Percentiles rank a stretch among this genome's conserved stretches.
These are phyloP conservation scores for Sycophila texana DNA, from an alignment of 2,888 invertebrate genomes.

Conservation along the genomic window DNA sequence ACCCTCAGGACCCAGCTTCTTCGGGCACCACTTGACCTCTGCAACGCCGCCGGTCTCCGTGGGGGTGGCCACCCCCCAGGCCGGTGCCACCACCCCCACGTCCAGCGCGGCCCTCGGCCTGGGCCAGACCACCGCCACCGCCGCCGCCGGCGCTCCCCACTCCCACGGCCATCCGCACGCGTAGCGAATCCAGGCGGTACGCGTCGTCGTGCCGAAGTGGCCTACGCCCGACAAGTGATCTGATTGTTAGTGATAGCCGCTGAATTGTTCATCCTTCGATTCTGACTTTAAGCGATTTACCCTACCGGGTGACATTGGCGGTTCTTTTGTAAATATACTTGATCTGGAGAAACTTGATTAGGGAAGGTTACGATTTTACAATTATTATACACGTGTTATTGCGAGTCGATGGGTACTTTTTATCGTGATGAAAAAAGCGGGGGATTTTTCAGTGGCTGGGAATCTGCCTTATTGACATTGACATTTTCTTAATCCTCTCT, in stretches of 20 bases:
- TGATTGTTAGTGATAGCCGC: constrained; percentile 16
- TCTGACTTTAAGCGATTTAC: not conserved
- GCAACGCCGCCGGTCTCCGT: constrained; percentile 64
- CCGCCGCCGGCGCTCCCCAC: constrained; percentile 57
- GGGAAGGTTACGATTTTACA: no score
- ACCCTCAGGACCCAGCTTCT: constrained; percentile 72
- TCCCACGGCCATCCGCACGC: constrained; percentile 73
- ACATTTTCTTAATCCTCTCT: no score
- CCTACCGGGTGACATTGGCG: not conserved
- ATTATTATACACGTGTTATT: no score
- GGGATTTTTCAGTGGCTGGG: no score
- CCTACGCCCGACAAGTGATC: constrained; percentile 6
- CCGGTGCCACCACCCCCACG: constrained; percentile 67
- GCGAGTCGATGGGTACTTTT: no score
- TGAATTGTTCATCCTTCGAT: not conserved
- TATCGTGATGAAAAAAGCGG: no score
- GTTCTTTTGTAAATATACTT: constrained; percentile 33
- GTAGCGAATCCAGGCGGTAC: constrained; percentile 68
- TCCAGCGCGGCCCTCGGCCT: constrained; percentile 56
- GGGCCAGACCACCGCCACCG: constrained; percentile 4
- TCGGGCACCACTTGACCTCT: constrained; percentile 71
- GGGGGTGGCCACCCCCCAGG: constrained; percentile 54
- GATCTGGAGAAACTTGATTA: not conserved
- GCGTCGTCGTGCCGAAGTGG: constrained; percentile 50
- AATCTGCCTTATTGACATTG: no score